Base-by-base conservation (phyloP, 2,113 vertebrate genomes). In the Athene noctua region DNA sequence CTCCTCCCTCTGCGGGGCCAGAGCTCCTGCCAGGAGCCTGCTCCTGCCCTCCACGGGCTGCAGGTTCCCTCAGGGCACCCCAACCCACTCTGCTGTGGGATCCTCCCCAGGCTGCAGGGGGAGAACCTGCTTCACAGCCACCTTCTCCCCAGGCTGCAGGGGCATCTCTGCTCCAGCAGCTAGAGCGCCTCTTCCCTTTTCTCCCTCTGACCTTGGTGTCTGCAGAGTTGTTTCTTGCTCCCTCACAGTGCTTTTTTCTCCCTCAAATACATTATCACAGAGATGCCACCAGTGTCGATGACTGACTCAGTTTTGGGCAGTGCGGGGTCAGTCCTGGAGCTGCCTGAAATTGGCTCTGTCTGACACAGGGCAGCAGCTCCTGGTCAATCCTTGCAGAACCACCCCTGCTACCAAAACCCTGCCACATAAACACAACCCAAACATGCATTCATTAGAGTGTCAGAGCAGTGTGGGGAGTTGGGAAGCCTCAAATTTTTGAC, bases 361-460 rank as follows among this genome's bases (percentile, higher is more conserved):
- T 2, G 2, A 11, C 1, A 1, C 2, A 4, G 26, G 40, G 40
- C 38, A 38, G 21, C 58, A 65, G 32, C n/a, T 79, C 22, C 40
- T 26, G 52, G 15, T 17, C 52, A 42, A 10, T 36, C 38, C 32
- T 52, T 6, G 3, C 63, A 89, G 26, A 82, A 82, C 21, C 42
- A 11, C 2, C 17, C 51, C 29, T 66, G 26, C 54, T 68, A 30
- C 49, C 58, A 68, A 68, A 92, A 27, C 40, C 20, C 7, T 52
- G 51, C 38, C 54, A n/a, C 20, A 51, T 5, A 34, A 77, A 47
- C 40, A 13, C 63, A 42, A 29, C 17, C 26, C 38, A 61, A 66
- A 40, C 34, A 15, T 3, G 18, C 16, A 47, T 38, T 85, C 30
- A 32, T 11, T 2, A 16, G 29, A 54, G 21, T 15, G 75, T 36